Conservation (phyloP, 2,888 invertebrate species). For the Andrena minutula region DNA sequence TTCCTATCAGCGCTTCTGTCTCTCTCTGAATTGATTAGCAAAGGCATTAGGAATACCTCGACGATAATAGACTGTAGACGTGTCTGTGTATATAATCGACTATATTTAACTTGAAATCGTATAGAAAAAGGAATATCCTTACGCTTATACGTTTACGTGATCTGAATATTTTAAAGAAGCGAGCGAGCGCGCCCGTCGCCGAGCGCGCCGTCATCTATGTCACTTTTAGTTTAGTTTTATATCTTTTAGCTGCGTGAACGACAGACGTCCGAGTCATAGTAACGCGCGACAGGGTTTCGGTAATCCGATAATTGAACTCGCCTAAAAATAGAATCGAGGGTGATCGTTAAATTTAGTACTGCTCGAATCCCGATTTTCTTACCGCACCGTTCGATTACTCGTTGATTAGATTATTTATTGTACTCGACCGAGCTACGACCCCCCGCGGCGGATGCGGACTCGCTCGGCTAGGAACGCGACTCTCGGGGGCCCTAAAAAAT, state of each 20-base stretch:
- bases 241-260: neutral
- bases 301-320: neutral
- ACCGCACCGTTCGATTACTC: constrained; percentile 30
- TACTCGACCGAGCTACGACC: constrained; percentile 14
- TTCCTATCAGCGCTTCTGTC: neutral
- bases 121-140: constrained; percentile 52
- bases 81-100: constrained; percentile 19
- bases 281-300: constrained; percentile 7
- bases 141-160: constrained; percentile 34
- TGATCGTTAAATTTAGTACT: constrained; percentile 36
- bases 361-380: constrained; percentile 31
- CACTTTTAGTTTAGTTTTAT: neutral
- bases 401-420: constrained; percentile 39
- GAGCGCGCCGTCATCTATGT: constrained; percentile 1
- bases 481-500: constrained; percentile 24
- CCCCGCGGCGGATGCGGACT: neutral
- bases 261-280: constrained; percentile 1
- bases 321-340: constrained; percentile 9
- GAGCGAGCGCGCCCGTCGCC: constrained; percentile 5
- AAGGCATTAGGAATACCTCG: neutral
- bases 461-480: constrained; percentile 34
- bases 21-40: neutral
- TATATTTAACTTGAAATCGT: constrained; percentile 37
- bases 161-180: constrained; percentile 42
- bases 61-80: constrained; percentile 24